These are phyloP conservation scores for Isaurus tuberculatus DNA, from an alignment of 92 coral and sea anemone species.

Conservation along the genomic window DNA sequence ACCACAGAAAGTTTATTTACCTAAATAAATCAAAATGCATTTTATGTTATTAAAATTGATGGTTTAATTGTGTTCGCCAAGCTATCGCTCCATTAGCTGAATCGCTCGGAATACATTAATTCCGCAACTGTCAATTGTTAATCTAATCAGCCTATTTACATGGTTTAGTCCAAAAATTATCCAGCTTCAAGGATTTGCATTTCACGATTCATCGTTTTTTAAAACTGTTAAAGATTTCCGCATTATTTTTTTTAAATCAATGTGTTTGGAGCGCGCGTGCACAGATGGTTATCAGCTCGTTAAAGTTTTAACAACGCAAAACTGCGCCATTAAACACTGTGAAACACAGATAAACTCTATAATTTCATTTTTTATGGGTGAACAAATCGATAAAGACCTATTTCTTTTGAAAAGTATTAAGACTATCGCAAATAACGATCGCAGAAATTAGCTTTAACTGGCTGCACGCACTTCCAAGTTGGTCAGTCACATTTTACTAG, in stretches of 20 bases:
- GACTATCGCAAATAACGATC: background rate
- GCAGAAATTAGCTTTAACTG: background rate
- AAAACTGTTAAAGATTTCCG: background rate
- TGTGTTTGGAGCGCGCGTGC: background rate
- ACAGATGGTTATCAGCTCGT: background rate
- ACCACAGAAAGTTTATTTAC: background rate
- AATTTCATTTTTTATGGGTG: conserved; percentile 1
- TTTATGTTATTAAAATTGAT: background rate
- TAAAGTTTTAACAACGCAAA: background rate
- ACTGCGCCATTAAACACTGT: background rate
- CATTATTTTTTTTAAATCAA: background rate
- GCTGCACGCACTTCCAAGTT: background rate
- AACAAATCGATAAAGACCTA: background rate
- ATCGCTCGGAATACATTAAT: background rate
- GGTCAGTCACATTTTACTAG: background rate
- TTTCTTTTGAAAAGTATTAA: background rate
- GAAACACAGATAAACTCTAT: background rate
- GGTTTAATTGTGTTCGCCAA: background rate
- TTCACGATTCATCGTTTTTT: background rate
- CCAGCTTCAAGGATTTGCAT: background rate
- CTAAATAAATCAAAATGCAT: background rate
- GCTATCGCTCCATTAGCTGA: background rate
- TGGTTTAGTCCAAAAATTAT: background rate
- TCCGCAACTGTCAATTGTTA: background rate
- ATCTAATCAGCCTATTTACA: background rate